A percentile compares a stretch with the other conserved stretches of the same genome.
Conservation (phyloP, 2,113 vertebrate species). For the Pontoporia blainvillei region DNA sequence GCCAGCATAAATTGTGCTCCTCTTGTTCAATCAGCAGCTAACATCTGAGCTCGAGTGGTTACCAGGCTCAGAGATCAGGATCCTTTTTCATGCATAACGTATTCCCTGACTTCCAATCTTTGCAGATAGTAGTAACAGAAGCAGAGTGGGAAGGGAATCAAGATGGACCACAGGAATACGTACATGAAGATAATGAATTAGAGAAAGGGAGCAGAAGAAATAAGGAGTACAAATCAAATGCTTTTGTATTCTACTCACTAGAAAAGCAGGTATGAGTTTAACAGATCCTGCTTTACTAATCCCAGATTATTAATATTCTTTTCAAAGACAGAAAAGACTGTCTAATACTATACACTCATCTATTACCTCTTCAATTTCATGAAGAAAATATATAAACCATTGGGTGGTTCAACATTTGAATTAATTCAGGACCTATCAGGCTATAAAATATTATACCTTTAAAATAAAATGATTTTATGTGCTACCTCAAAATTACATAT, state of each 20-base stretch:
- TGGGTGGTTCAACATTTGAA: neutral
- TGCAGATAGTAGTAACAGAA: neutral
- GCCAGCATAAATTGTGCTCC: neutral
- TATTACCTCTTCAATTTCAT: neutral
- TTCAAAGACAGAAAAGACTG: constrained; percentile 13
- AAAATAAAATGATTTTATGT: neutral
- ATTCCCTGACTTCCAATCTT: neutral
- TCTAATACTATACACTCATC: neutral
- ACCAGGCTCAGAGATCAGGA: neutral
- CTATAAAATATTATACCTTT: neutral
- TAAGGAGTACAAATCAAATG: constrained; percentile 23
- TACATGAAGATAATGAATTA: neutral
- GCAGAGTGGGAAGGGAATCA: neutral
- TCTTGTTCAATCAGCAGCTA: neutral
- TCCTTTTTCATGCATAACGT: neutral
- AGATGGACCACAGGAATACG: neutral
- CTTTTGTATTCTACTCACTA: neutral
- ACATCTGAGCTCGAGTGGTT: neutral
- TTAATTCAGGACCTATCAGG: neutral
- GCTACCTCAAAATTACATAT: neutral
- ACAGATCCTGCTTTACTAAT: neutral
- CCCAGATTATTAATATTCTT: constrained; percentile 28
- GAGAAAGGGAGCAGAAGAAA: neutral
- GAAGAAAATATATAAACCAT: neutral
- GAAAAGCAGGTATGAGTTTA: constrained; percentile 12